A percentile compares a stretch with the other conserved stretches of the same genome.
Evolutionary conservation across 2,113 vertebrate species (phyloP).

Genomic region (Seriola aureovittata): DNA sequence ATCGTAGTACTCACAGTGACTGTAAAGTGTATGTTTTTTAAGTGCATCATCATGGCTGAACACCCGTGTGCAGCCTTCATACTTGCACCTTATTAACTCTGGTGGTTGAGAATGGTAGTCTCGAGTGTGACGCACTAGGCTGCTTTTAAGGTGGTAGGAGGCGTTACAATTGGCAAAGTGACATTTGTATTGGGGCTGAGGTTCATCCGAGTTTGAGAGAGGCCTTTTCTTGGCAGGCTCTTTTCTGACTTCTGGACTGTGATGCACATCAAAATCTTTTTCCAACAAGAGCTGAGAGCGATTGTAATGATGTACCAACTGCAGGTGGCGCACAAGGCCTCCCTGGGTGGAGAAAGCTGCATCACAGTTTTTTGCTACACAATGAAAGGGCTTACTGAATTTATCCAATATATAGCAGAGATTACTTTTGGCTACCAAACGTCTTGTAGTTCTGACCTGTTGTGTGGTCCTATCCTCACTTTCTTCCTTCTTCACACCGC

Average conservation of each 20-base stretch:
- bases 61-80: conserved; percentile 90
- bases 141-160: conserved; percentile 92
- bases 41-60: conserved; percentile 89
- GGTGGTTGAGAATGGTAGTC: conserved; percentile 63
- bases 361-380: conserved; percentile 94
- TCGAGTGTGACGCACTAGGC: conserved; percentile 89
- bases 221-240: conserved; percentile 82
- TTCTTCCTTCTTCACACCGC: conserved; percentile 52
- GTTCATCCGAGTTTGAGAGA: conserved; percentile 74
- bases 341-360: conserved; percentile 93
- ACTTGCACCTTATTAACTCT: conserved; percentile 87
- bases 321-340: conserved; percentile 93
- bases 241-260: conserved; percentile 86
- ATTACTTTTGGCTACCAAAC: conserved; percentile 92
- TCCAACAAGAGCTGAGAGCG: conserved; percentile 93
- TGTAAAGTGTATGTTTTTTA: conserved; percentile 90
- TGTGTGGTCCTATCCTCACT: conserved; percentile 43
- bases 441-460: conserved; percentile 90
- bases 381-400: conserved; percentile 96
- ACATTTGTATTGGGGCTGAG: conserved; percentile 89
- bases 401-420: conserved; percentile 93
- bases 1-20: conserved; percentile 89
- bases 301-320: conserved; percentile 93
- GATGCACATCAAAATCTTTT: conserved; percentile 84
- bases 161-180: conserved; percentile 89